Percentiles rank a stretch among this genome's conserved stretches.
Conservation (phyloP, 2,113 vertebrate genomes). For the Sisor rabdophorus region DNA sequence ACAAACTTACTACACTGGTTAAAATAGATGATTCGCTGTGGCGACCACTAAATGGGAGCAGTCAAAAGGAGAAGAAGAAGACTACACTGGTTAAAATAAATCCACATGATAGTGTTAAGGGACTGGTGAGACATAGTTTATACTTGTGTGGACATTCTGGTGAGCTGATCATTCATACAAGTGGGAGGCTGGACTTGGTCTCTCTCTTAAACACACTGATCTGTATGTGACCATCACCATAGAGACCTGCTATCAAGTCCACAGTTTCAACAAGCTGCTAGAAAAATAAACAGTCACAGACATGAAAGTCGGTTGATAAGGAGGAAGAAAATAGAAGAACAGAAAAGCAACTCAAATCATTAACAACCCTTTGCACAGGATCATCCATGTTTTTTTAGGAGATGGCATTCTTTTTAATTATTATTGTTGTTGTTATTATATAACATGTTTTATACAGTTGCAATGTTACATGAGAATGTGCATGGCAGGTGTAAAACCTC, state of each 20-base stretch:
- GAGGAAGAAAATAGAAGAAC: slow-evolving; percentile 27
- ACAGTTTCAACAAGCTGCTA: slow-evolving; percentile 43
- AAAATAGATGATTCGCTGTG: too few relatives aligned
- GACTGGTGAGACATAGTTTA: slow-evolving; percentile 1
- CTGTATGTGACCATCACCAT: slow-evolving; percentile 60
- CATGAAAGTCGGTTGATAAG: slow-evolving; percentile 34
- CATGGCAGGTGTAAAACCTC: slow-evolving; percentile 35
- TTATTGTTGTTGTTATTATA: neutral
- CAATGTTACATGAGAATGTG: neutral
- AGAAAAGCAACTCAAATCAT: slow-evolving; percentile 1
- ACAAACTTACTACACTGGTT: too few relatives aligned
- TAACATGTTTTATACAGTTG: neutral
- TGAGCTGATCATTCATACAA: slow-evolving; percentile 51
- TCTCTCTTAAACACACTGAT: slow-evolving; percentile 52
- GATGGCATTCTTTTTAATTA: neutral
- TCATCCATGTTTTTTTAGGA: neutral
- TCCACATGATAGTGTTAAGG: neutral
- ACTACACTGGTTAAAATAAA: slow-evolving; percentile 9
- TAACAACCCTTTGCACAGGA: slow-evolving; percentile 4
- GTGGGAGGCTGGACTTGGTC: slow-evolving; percentile 51
- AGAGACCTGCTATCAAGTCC: slow-evolving; percentile 54
- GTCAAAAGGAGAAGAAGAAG: too few relatives aligned
- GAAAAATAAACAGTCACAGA: slow-evolving; percentile 33
- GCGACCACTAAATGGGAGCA: too few relatives aligned
- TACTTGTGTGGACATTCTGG: slow-evolving; percentile 46